Base-by-base conservation (phyloP, 2,113 vertebrate species). In the Aspidoscelis tigris region DNA sequence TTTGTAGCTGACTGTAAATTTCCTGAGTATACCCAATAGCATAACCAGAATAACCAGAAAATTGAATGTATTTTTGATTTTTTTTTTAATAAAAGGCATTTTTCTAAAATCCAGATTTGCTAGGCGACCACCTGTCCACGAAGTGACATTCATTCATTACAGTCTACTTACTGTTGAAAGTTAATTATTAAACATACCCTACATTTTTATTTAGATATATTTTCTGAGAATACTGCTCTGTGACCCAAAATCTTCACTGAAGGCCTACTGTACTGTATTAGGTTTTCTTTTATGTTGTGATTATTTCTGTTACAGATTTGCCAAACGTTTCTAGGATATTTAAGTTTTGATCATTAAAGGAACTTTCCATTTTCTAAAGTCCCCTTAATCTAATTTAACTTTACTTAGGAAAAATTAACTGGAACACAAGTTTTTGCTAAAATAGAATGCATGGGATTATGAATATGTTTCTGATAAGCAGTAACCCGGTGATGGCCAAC, bases 61-160 rank as follows among this genome's bases (percentile, higher is more conserved):
- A 73, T 41, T 7, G 0, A 58, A 18, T 33, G 44, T 72, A 41
- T 82, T n/a, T 2, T 39, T 61, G 47, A 50, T 50, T 50, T 50
- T 50, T 50, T 50, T 50, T 71, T 53, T 41, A 55, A 55, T 2
- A 20, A 81, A 26, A 68, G 12, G 22, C 10, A 66, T 50, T 65
- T 53, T 66, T 33, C 43, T 26, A 12, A 84, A 1, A 6, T 66
- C 3, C 26, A 47, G 1, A 80, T 39, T 10, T 80, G 81, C 50
- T 86, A 55, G 86, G 89, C 55, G 83, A 9, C 26, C 68, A 64
- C n/a, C 73, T 92, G 80, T 74, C 91, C 91, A 88, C 82, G 86
- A 90, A 91, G 70, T 92, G 88, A 90, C 89, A 78, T 85, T 89
- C 65, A 71, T 86, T 87, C 61, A 47, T 78, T 72, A 44, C 39